Evolutionary conservation across 1,140 invertebrate genomes (phyloP).

Genomic region (Rhopalosiphum padi): DNA sequence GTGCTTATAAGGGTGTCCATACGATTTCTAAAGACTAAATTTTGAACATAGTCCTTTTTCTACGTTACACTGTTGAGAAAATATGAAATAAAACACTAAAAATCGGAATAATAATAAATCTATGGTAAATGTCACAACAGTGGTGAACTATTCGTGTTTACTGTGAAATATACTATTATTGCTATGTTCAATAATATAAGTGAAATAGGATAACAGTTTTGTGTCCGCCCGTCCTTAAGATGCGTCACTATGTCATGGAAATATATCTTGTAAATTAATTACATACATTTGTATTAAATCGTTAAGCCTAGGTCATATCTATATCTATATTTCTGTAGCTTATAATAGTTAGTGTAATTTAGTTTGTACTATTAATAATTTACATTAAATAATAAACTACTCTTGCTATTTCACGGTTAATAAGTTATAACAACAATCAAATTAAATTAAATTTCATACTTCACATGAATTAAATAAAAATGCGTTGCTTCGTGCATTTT

Average conservation of each 20-base stretch:
- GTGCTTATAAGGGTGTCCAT: not conserved
- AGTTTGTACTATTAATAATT: not conserved
- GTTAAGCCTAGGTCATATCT: not conserved
- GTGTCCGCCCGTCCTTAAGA: not conserved
- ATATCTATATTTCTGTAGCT: not conserved
- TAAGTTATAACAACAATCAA: not conserved
- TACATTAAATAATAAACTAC: not conserved
- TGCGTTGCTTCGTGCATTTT: not conserved
- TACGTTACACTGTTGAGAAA: not conserved
- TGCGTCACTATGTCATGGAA: not conserved
- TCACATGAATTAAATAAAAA: not conserved
- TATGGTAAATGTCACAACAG: not conserved
- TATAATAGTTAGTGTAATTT: not conserved
- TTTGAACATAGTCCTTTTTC: not conserved
- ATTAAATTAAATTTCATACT: not conserved
- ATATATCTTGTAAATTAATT: not conserved
- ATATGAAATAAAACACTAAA: not conserved
- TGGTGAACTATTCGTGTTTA: not conserved
- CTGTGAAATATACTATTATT: not conserved
- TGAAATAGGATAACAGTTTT: not conserved
- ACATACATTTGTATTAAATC: not conserved
- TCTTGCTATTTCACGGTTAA: too few relatives aligned
- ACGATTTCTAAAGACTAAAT: not conserved
- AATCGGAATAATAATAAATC: not conserved
- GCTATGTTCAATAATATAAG: not conserved